Base-by-base conservation (phyloP, 2,888 invertebrate species). In the Papilio elwesi region DNA sequence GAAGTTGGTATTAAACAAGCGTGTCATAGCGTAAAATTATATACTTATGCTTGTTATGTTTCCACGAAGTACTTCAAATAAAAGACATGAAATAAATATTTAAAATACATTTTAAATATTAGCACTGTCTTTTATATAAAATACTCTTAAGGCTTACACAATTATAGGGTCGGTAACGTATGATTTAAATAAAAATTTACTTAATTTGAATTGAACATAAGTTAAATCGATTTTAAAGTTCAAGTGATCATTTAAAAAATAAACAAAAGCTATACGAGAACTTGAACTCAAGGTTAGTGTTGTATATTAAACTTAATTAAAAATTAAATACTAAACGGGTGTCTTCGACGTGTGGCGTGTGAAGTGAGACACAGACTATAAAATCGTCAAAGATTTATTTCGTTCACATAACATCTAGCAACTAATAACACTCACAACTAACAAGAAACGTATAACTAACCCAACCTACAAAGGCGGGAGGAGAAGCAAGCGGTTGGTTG, bases 21-120 rank as follows among this genome's bases (percentile, higher is more conserved):
- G 10, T 62, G 43, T 43, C 59, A 62, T 43, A 43, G 59, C 59
- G 43, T 62, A 15, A 43, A 62, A 62, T 62, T 62, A 43, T 62
- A 43, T 9, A 5, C 43, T 1, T 43, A 43, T 43, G 9, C 9
- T 43, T 43, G 6, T 6, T 43, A 43, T 62, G 43, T 38, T 43
- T 9, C 43, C 43, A 59, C 36, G 9, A 9, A 15, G 52, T 59
- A 43, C 15, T 62, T 15, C n/a, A 62, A 43, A 43, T 9, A 43
- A 43, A 43, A 43, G 43, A 43, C 9, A 43, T 43, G 9, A 43
- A 43, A 43, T 43, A 43, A 9, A 43, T 43, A 43, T 43, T 43
- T 9, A 43, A 43, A 43, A 43, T 43, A 43, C 2, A 26, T 26
- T 43, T 9, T 9, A 7, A 43, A 9, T 43, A 43, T 43, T 43